These are phyloP conservation scores for Sorex araneus DNA, from an alignment of 2,113 vertebrate genomes.

Conservation along the genomic window DNA sequence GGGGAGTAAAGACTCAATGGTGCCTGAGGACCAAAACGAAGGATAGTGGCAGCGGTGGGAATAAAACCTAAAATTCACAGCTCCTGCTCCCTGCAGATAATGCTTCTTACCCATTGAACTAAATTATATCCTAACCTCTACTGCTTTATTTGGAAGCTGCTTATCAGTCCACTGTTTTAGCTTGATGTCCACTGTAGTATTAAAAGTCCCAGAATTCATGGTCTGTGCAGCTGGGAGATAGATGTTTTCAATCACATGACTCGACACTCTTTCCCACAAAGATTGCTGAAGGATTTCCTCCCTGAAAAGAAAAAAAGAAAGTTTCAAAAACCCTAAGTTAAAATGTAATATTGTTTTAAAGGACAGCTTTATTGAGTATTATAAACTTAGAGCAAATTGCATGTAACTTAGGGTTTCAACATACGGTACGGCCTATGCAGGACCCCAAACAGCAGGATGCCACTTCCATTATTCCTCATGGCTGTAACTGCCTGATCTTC, in stretches of 20 bases:
- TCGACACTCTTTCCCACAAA: conserved; percentile 98
- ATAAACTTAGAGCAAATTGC: neutral
- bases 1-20: neutral
- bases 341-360: conserved; percentile 28
- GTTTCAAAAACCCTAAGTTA: conserved; percentile 38
- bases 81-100: conserved; percentile 68
- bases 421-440: neutral
- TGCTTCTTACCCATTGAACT: conserved; percentile 81
- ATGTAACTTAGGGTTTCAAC: neutral
- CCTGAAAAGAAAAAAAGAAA: conserved; percentile 87
- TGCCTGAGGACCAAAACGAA: neutral
- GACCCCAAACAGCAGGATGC: neutral
- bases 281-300: conserved; percentile 98
- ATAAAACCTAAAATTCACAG: conserved; percentile 44
- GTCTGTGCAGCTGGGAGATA: conserved; percentile 99
- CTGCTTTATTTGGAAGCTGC: conserved; percentile 97
- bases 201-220: conserved; percentile 97
- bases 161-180: conserved; percentile 99
- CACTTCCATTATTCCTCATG: neutral
- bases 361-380: conserved; percentile 18
- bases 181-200: conserved; percentile 99
- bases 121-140: conserved; percentile 93
- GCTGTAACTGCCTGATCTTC: neutral
- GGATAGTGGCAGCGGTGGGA: neutral
- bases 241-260: conserved; percentile 99